These are phyloP conservation scores for Hirtodrosophila duncani DNA, from an alignment of 2,888 invertebrate species.

Conservation along the genomic window DNA sequence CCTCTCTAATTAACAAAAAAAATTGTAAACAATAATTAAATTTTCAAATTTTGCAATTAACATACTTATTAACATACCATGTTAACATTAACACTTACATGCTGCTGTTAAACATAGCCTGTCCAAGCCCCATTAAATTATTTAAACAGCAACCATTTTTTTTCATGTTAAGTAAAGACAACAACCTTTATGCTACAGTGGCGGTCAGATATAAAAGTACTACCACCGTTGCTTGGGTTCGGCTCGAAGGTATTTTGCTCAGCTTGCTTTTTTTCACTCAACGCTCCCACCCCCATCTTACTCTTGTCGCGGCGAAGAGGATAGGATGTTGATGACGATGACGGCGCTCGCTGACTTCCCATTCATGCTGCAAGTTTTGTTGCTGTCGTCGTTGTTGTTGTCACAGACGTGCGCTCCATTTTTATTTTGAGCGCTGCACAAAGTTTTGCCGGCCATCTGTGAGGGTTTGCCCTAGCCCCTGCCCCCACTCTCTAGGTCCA, in stretches of 20 bases:
- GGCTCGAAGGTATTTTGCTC: conserved; percentile 25
- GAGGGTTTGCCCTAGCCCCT: conserved; percentile 9
- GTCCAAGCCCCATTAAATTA: conserved; percentile 36
- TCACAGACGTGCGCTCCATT: conserved; percentile 74
- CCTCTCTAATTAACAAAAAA: too few species aligned
- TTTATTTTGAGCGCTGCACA: conserved; percentile 72
- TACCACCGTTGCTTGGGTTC: not conserved
- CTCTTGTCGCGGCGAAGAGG: conserved; percentile 40
- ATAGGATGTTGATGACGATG: conserved; percentile 36
- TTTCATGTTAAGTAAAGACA: conserved; percentile 39
- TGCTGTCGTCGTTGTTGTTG: conserved; percentile 54
- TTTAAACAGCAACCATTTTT: conserved; percentile 46
- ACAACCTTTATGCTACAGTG: conserved; percentile 44
- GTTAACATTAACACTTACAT: conserved; percentile 36
- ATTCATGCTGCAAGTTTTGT: conserved; percentile 62
- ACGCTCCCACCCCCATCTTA: conserved; percentile 16
- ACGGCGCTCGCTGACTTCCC: conserved; percentile 57
- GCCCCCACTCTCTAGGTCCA: conserved; percentile 11
- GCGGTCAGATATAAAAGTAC: not conserved
- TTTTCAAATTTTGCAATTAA: too few species aligned
- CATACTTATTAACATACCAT: too few species aligned
- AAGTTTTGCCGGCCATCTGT: conserved; percentile 71
- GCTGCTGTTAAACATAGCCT: too few species aligned
- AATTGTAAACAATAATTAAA: too few species aligned
- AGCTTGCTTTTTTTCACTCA: conserved; percentile 36